Percentiles rank a stretch among this genome's conserved stretches.
These are phyloP conservation scores for Sebastes matsubarae DNA, from an alignment of 2,797 vertebrate genomes.

Conservation along the genomic window DNA sequence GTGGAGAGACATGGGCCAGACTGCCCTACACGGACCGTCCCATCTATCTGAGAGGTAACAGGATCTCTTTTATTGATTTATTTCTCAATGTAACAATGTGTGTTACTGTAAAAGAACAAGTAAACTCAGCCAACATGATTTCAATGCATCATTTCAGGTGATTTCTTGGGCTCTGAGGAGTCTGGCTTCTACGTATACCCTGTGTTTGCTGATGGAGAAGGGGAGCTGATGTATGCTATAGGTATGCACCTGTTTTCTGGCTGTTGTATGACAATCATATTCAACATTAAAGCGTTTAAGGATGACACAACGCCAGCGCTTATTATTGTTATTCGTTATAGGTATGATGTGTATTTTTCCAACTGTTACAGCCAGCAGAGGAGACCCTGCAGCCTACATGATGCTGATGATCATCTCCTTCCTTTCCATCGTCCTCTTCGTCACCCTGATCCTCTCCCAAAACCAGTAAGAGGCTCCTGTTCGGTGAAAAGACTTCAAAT, in stretches of 20 bases:
- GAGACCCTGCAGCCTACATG: conserved; percentile 81
- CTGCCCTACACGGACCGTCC: conserved; percentile 74
- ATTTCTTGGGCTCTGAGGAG: conserved; percentile 87
- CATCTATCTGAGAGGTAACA: conserved; percentile 70
- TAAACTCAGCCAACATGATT: background rate
- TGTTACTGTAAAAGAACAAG: background rate
- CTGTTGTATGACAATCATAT: background rate
- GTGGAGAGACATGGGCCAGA: conserved; percentile 83
- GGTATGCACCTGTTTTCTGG: conserved; percentile 73
- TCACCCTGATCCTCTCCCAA: conserved; percentile 87
- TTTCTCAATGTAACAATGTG: background rate
- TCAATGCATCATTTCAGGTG: conserved; percentile 74
- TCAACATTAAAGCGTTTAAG: background rate
- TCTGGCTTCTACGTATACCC: conserved; percentile 89
- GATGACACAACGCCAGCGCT: background rate
- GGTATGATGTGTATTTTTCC: conserved; percentile 1
- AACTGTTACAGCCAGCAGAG: conserved; percentile 78
- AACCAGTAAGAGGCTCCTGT: conserved; percentile 84
- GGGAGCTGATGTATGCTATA: conserved; percentile 81
- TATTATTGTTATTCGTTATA: background rate
- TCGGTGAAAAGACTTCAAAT: background rate
- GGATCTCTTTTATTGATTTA: background rate
- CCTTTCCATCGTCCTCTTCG: conserved; percentile 85
- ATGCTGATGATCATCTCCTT: conserved; percentile 88
- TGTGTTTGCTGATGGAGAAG: conserved; percentile 89